Conservation (phyloP, 2,888 invertebrate genomes). For the Platynereis dumerilii region DNA sequence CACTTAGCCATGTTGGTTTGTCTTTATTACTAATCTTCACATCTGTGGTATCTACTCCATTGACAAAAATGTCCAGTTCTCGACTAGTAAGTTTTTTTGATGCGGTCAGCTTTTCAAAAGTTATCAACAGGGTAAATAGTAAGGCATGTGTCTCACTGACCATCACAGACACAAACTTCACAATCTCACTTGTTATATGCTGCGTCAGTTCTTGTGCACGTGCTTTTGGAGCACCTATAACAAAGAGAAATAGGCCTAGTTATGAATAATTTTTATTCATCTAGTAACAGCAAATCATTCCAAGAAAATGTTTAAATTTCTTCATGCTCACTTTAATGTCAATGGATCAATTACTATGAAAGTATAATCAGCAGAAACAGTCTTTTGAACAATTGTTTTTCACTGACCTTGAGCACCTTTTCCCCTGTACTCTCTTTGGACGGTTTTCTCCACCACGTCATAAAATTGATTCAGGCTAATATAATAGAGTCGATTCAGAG, state of each 20-base stretch:
- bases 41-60: slow-evolving; percentile 54
- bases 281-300: too few species aligned
- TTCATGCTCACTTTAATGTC: neutral
- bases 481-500: slow-evolving; percentile 54
- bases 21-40: slow-evolving; percentile 46
- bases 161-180: slow-evolving; percentile 51
- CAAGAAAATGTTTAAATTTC: neutral
- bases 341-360: neutral
- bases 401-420: slow-evolving; percentile 53
- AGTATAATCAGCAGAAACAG: too few species aligned
- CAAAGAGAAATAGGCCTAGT: too few species aligned
- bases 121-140: slow-evolving; percentile 52
- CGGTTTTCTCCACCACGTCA: slow-evolving; percentile 46
- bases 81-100: slow-evolving; percentile 48
- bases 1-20: slow-evolving; percentile 54
- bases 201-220: slow-evolving; percentile 57
- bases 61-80: slow-evolving; percentile 57
- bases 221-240: slow-evolving; percentile 52
- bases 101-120: slow-evolving; percentile 54
- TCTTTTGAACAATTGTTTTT: too few species aligned
- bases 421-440: slow-evolving; percentile 52
- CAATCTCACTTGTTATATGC: slow-evolving; percentile 50
- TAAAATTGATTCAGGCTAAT: slow-evolving; percentile 54
- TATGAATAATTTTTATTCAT: too few species aligned
- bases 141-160: slow-evolving; percentile 57